Conservation (phyloP, 1,140 invertebrate species). For the Dendroctonus ponderosae region DNA sequence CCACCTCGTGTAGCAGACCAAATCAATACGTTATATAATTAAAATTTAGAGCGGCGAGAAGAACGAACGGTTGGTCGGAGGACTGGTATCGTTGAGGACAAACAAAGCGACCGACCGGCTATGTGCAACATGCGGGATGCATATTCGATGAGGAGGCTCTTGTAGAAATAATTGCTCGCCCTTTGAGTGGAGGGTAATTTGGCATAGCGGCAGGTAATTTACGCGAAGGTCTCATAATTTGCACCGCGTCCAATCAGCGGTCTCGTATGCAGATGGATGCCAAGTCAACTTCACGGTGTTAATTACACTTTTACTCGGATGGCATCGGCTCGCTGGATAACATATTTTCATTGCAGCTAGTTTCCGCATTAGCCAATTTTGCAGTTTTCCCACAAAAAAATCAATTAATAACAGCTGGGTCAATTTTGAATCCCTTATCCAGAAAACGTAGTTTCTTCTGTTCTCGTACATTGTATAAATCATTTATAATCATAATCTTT, state of each 20-base stretch:
- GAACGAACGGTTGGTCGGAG: conserved; percentile 5
- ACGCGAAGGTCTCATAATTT: conserved; percentile 22
- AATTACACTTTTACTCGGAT: conserved; percentile 4
- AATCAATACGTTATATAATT: no score
- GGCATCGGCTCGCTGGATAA: not conserved
- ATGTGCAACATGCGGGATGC: conserved; percentile 18
- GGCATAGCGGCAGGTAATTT: conserved; percentile 21
- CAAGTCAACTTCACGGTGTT: conserved; percentile 10
- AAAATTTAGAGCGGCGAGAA: not conserved
- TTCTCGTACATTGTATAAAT: no score
- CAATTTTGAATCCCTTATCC: no score
- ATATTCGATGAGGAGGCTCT: conserved; percentile 24
- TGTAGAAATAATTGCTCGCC: conserved; percentile 29
- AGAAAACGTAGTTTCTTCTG: no score
- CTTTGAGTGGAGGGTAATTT: conserved; percentile 26
- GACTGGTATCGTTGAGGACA: conserved; percentile 14
- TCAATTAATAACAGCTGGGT: no score
- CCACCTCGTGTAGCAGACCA: no score
- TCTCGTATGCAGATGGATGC: conserved; percentile 2
- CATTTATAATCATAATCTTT: no score
- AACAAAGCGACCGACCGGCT: conserved; percentile 11
- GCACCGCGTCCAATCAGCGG: conserved; percentile 4
- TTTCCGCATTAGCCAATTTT: not conserved
- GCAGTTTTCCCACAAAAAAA: not conserved
- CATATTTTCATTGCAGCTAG: not conserved